Conservation (phyloP, 2,888 invertebrate species). For the Trichopria drosophilae region DNA sequence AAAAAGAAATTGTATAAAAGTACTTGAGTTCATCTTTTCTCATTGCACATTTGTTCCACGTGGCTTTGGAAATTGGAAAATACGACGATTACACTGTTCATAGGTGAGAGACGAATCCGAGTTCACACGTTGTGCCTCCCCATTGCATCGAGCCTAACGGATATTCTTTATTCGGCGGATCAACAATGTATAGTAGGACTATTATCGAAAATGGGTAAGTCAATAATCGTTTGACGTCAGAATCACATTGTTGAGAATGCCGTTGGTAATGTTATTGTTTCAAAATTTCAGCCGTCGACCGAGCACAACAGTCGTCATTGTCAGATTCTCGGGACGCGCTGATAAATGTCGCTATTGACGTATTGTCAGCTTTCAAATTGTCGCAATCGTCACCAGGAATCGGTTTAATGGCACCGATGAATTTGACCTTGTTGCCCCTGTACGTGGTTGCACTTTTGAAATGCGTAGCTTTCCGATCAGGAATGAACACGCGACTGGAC, state of each 20-base stretch:
- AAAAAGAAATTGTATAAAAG: too few relatives aligned
- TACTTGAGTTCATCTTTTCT: too few relatives aligned
- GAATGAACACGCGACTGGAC: constrained; percentile 86
- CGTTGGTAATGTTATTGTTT: constrained; percentile 4
- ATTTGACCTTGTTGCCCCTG: constrained; percentile 82
- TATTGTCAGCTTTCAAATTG: constrained; percentile 74
- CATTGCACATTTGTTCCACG: too few relatives aligned
- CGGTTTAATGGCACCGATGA: constrained; percentile 75
- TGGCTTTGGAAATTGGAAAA: too few relatives aligned
- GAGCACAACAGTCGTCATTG: constrained; percentile 81
- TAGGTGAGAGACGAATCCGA: constrained; percentile 92
- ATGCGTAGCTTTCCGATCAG: constrained; percentile 86
- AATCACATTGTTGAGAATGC: constrained; percentile 7
- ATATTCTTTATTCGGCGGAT: constrained; percentile 88
- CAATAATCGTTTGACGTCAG: background rate
- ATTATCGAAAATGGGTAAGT: constrained; percentile 91
- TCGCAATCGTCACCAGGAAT: constrained; percentile 60
- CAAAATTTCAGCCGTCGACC: constrained; percentile 75
- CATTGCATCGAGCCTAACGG: constrained; percentile 79
- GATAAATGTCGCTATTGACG: constrained; percentile 92
- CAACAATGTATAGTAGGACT: constrained; percentile 91
- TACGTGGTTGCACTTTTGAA: constrained; percentile 89
- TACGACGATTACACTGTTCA: too few relatives aligned
- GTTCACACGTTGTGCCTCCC: constrained; percentile 97
- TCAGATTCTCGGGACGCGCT: constrained; percentile 95